Evolutionary conservation across 2,113 vertebrate genomes (phyloP), one percentile per base, ranked within the genome.

Genomic region (Serilophus lunatus): DNA sequence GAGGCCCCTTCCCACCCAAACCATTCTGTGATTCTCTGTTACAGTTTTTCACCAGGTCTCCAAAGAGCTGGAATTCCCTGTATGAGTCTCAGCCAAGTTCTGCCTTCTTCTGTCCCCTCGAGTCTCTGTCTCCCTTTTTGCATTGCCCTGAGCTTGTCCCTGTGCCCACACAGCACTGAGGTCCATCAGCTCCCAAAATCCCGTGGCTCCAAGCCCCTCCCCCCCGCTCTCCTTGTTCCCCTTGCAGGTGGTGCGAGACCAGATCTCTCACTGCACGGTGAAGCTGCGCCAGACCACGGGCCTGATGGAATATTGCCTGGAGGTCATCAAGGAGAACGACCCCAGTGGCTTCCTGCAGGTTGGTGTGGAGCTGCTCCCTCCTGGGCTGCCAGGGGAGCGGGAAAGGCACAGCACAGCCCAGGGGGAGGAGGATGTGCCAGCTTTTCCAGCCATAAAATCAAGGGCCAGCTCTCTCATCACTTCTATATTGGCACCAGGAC

Each of bases 241-340:
- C 0, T 54, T 56, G 70, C 97, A 99, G 99, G 99, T 99, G 97
- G 99, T 99, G 45, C 97, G 99, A 78, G 99, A 99, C 94, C 99
- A 99, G 98, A 99, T 99, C 88, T 99, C 99, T 13, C 99, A 99
- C 96, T 99, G 99, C 87, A 99, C 99, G 0, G 99, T 99, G 92
- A 99, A 99, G 95, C 96, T 99, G 95, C 98, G 99, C 69, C 99
- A 99, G 98, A 99, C 99, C 85, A 99, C 99, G 0, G 99, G 99
- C 23, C 98, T 99, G 96, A 99, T 99, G 99, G 99, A 99, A 85
- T 99, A 99, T 93, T 99, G 99, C 80, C 97, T 99, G 97, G 99
- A 99, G 92, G 99, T 99, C 96, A 99, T 99, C 97, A 99, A 99
- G 97, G 99, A 99, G 97, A 99, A 99, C 9, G 99, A 99, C 87